Base-by-base conservation (phyloP, 2,113 vertebrate species). In the Uria lomvia region DNA sequence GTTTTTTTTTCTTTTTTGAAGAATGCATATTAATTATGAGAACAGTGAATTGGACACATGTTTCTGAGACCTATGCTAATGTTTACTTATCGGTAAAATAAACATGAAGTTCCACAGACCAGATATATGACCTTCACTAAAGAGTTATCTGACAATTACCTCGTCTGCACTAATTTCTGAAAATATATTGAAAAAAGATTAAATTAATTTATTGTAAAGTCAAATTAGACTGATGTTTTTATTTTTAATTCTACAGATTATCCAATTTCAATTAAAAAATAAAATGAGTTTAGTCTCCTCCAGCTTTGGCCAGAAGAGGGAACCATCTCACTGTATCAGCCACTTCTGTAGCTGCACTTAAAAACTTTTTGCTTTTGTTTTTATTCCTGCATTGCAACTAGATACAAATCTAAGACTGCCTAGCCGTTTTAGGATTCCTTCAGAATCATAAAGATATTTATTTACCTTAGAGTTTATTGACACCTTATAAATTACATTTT, bases 291-390 rank as follows among this genome's bases (percentile, higher is more conserved):
- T 60, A 47, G 55, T 75, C 74, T 71, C 55, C 92, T 92, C 96
- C 66, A 76, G 22, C 4, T 98, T 97, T 95, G 79, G 59, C 98
- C 98, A 98, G 98, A 97, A 98, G 98, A 97, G 98, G 98, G 98
- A 96, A 97, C 96, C 95, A 97, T 97, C 63, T 72, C 97, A 97
- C 97, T 97, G 70, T 43, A 42, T 94, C 93, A 97, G 75, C 79
- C 21, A 6, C 85, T 92, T 95, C 20, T 68, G 49, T 73, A 58
- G 34, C 6, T 43, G 15, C 17, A 26, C 49, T 71, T 84, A 32
- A n/a, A 91, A 92, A 95, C 21, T 55, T 92, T 63, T 88, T 76
- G 18, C 70, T 79, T 89, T 86, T 82, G 43, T 76, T 94, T 89
- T 94, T 63, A 50, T 92, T 81, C 50, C 20, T 90, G 9, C 24